Percentiles rank a stretch among this genome's conserved stretches.
Conservation (phyloP, 2,888 invertebrate species). For the Platycheirus albimanus region DNA sequence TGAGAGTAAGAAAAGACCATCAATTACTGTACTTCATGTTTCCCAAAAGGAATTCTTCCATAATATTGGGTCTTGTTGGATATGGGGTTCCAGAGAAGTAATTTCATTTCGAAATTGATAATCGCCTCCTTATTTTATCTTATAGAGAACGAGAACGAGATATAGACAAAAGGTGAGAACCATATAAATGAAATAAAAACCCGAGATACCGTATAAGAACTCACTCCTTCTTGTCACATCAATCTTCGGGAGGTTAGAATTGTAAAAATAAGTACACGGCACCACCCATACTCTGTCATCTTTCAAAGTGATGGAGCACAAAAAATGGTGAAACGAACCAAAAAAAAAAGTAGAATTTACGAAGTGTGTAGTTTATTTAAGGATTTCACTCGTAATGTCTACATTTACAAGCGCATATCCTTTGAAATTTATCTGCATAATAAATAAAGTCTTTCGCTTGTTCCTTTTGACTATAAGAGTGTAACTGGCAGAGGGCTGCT, state of each 20-base stretch:
- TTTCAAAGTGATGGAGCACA: constrained; percentile 28
- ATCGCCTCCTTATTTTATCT: constrained; percentile 52
- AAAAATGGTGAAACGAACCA: not conserved
- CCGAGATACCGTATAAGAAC: constrained; percentile 10
- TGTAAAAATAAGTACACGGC: constrained; percentile 31
- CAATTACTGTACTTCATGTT: constrained; percentile 26
- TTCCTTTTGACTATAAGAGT: constrained; percentile 33
- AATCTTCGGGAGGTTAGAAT: constrained; percentile 51
- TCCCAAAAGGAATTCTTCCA: not conserved
- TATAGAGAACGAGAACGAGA: too few species aligned
- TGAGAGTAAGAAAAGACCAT: constrained; percentile 27
- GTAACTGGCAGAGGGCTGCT: constrained; percentile 33
- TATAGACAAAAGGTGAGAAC: constrained; percentile 57
- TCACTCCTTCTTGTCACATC: constrained; percentile 52
- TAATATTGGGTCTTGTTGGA: too few species aligned
- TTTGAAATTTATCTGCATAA: constrained; percentile 74
- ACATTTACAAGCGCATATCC: constrained; percentile 74
- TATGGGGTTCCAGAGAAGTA: too few species aligned
- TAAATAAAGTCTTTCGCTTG: constrained; percentile 69
- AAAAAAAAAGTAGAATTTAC: constrained; percentile 48
- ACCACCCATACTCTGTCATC: constrained; percentile 17
- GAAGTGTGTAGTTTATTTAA: constrained; percentile 74
- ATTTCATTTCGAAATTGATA: constrained; percentile 68
- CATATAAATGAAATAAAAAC: constrained; percentile 15
- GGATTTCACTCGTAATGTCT: constrained; percentile 74